Percentiles rank a stretch among this genome's conserved stretches.
Evolutionary conservation across 1,140 invertebrate species (phyloP).

Genomic region (Leptinotarsa lineolata): DNA sequence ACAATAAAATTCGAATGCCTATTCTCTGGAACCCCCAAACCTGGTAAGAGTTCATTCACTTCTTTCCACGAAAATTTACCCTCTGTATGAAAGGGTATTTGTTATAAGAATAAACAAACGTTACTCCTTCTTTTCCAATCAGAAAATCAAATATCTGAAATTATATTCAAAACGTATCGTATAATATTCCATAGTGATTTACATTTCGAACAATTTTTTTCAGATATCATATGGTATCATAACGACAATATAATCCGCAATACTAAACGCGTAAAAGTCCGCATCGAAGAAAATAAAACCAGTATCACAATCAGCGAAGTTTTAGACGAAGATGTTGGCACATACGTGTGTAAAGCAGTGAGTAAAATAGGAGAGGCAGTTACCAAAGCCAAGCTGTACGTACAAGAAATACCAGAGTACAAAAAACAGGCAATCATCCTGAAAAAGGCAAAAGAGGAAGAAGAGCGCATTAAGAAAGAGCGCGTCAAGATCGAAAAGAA

Average conservation of each 20-base stretch:
- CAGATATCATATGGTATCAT: conserved; percentile 89
- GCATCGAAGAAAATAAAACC: conserved; percentile 75
- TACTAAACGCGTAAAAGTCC: conserved; percentile 71
- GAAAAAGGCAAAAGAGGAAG: conserved; percentile 61
- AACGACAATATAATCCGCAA: conserved; percentile 79
- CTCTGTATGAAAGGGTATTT: too few species aligned
- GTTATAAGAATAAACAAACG: too few species aligned
- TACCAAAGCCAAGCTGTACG: conserved; percentile 77
- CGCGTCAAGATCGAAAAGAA: conserved; percentile 60
- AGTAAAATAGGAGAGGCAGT: conserved; percentile 81
- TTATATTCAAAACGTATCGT: not conserved
- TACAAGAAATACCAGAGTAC: conserved; percentile 59
- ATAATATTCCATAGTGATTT: conserved; percentile 9
- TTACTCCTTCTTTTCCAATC: too few species aligned
- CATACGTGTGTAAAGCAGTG: conserved; percentile 84
- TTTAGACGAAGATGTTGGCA: conserved; percentile 74
- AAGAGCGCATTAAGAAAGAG: conserved; percentile 62
- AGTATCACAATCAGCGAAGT: conserved; percentile 72
- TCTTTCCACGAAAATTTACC: too few species aligned
- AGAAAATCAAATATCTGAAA: not conserved
- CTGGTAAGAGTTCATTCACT: conserved; percentile 64
- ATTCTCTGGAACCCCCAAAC: conserved; percentile 81
- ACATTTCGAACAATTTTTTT: conserved; percentile 45
- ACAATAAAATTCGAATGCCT: conserved; percentile 74
- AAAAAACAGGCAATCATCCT: conserved; percentile 52